These are phyloP conservation scores for Candoia aspera DNA, from an alignment of 2,113 vertebrate species.

Conservation along the genomic window DNA sequence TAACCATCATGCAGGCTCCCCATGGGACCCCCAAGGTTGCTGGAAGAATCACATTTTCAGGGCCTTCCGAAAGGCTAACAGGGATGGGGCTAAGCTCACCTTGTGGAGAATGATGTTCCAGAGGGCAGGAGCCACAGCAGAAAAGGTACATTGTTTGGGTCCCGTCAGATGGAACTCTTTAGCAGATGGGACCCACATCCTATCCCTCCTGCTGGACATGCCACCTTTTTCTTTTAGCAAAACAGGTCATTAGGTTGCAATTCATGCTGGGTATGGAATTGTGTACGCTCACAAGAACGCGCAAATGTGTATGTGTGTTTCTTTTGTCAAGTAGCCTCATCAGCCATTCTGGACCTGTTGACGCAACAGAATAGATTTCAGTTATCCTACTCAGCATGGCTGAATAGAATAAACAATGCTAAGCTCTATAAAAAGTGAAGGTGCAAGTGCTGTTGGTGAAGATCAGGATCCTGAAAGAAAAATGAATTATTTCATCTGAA, in stretches of 20 bases:
- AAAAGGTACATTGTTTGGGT: too few species aligned
- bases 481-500: slow-evolving; percentile 47
- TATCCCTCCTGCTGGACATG: not conserved
- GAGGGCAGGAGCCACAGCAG: too few species aligned
- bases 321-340: slow-evolving; percentile 32
- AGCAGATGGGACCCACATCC: too few species aligned
- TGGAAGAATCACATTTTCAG: too few species aligned
- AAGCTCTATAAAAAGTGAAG: slow-evolving; percentile 42
- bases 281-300: not conserved
- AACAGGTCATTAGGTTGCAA: not conserved
- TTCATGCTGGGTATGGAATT: slow-evolving; percentile 2
- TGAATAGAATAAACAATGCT: slow-evolving; percentile 41
- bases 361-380: slow-evolving; percentile 38
- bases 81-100: too few species aligned
- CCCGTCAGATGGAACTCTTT: too few species aligned
- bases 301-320: not conserved
- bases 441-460: slow-evolving; percentile 42
- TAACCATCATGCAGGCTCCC: too few species aligned
- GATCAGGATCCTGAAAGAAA: slow-evolving; percentile 27
- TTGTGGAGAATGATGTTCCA: too few species aligned
- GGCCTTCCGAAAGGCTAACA: too few species aligned
- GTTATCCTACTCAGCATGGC: slow-evolving; percentile 45
- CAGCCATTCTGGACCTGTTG: slow-evolving; percentile 20
- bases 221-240: not conserved
- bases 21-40: too few species aligned